Conservation (phyloP, 2,888 invertebrate genomes). For the Agrochola circellaris region DNA sequence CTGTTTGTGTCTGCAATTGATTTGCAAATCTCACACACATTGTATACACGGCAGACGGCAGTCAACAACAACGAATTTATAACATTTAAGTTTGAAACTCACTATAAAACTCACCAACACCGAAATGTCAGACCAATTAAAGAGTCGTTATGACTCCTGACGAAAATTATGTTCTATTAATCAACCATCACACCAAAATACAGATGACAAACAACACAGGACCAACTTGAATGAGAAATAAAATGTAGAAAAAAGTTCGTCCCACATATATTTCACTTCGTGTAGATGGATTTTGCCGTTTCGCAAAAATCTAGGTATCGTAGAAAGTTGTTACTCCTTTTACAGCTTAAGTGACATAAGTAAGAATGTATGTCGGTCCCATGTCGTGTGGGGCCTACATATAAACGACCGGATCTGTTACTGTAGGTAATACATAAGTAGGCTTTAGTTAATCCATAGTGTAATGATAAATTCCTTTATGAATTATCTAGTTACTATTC, state of each 20-base stretch:
- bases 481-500: not conserved
- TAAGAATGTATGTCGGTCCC: constrained; percentile 44
- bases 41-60: not conserved
- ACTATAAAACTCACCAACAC: constrained; percentile 2
- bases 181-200: constrained; percentile 32
- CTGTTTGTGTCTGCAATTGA: too few relatives aligned
- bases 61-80: constrained; percentile 4
- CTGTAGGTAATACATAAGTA: not conserved
- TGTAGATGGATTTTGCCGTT: constrained; percentile 44
- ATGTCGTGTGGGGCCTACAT: constrained; percentile 34
- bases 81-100: constrained; percentile 2
- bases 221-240: constrained; percentile 8
- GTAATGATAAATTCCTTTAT: not conserved
- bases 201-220: constrained; percentile 8
- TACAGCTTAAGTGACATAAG: constrained; percentile 60
- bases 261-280: constrained; percentile 19
- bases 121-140: constrained; percentile 43
- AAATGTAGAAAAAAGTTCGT: constrained; percentile 16
- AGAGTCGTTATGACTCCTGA: constrained; percentile 42
- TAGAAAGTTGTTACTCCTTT: constrained; percentile 68
- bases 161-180: constrained; percentile 17
- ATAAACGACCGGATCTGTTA: constrained; percentile 32
- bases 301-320: constrained; percentile 61
- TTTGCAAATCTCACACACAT: too few relatives aligned
- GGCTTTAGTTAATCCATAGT: not conserved